Percentiles rank a stretch among this genome's conserved stretches.
phyloP scores from a whole-genome alignment of 2,113 vertebrate genomes.

The Corythaeola cristata region DNA sequence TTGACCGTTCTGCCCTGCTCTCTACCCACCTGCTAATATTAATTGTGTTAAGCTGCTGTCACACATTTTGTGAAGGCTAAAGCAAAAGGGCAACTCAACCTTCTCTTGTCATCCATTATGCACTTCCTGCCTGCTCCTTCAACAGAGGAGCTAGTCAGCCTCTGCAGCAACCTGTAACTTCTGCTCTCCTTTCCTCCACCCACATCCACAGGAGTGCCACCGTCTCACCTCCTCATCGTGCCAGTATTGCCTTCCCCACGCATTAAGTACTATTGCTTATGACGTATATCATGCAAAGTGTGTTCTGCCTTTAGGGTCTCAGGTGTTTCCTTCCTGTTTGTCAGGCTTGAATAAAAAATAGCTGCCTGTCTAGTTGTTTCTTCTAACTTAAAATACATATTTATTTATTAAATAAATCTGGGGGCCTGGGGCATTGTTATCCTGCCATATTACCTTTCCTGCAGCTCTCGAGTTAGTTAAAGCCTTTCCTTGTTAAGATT shows the following conservation, averaged over 20 bases:
- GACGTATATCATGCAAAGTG: background rate
- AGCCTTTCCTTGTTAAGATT: background rate
- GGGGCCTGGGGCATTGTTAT: background rate
- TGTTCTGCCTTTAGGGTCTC: background rate
- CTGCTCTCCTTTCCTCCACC: background rate
- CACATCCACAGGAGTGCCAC: too few species aligned
- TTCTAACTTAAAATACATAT: background rate
- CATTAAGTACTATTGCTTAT: rapidly evolving
- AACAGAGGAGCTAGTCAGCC: background rate
- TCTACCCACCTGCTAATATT: background rate
- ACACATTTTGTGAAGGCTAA: background rate
- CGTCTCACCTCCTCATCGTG: background rate
- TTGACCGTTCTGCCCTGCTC: background rate
- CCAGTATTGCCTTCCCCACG: too few species aligned
- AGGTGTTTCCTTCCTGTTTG: background rate
- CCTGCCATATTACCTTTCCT: background rate
- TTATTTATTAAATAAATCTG: background rate
- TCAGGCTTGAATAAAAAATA: background rate
- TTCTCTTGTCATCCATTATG: background rate
- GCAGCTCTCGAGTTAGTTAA: background rate
- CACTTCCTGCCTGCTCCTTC: background rate
- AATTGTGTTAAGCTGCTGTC: background rate
- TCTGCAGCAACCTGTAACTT: background rate
- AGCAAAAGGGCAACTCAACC: background rate
- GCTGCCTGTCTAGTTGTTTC: background rate